Conservation (phyloP, 2,797 vertebrate genomes). For the Pseudochirops corinnae region DNA sequence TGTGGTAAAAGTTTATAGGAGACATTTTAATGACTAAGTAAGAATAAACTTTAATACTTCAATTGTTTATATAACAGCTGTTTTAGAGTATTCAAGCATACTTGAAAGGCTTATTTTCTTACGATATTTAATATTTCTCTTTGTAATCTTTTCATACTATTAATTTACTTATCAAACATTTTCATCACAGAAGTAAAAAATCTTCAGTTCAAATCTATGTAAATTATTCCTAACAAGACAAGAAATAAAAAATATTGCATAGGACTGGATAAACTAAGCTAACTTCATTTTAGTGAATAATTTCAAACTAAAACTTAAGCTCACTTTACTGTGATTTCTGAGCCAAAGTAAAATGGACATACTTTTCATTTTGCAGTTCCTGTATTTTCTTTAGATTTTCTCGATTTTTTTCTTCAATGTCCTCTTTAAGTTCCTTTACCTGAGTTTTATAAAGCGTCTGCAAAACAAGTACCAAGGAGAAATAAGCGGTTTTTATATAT, state of each 20-base stretch:
- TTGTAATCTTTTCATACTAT: not conserved
- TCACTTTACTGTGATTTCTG: conserved; percentile 17
- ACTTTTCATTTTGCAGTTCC: conserved; percentile 95
- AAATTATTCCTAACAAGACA: conserved; percentile 28
- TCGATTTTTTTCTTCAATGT: conserved; percentile 96
- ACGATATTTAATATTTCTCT: conserved; percentile 20
- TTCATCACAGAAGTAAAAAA: conserved; percentile 54
- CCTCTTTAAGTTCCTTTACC: conserved; percentile 99
- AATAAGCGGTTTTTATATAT: conserved; percentile 30
- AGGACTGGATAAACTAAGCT: not conserved
- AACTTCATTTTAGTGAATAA: not conserved
- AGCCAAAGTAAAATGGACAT: conserved; percentile 75
- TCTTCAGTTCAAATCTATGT: conserved; percentile 29
- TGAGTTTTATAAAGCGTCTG: conserved; percentile 99
- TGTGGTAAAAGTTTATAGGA: not conserved
- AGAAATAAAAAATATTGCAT: conserved; percentile 14
- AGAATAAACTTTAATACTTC: not conserved
- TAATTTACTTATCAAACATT: conserved; percentile 9
- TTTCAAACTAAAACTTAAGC: conserved; percentile 57
- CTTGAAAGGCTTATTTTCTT: conserved; percentile 40
- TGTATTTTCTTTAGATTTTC: conserved; percentile 94
- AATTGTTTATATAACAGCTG: conserved; percentile 44
- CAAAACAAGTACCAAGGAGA: conserved; percentile 76
- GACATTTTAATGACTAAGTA: not conserved
- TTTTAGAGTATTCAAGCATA: not conserved